phyloP scores from a whole-genome alignment of 1,140 invertebrate species.

The Neodiprion pinetum region DNA sequence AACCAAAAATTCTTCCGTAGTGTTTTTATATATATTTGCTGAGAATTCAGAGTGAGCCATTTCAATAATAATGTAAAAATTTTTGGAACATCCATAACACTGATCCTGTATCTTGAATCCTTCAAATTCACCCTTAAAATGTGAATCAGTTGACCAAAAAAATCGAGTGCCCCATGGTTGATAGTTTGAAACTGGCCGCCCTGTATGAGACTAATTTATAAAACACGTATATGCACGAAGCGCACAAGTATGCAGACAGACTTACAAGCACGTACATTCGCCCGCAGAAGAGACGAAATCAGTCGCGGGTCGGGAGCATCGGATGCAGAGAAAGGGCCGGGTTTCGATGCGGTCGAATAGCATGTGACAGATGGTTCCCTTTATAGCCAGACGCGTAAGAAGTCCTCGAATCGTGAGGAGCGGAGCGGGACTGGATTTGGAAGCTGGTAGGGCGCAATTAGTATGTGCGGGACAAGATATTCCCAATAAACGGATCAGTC shows the following conservation, averaged over 20 bases:
- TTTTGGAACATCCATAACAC: too few relatives aligned
- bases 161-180: too few relatives aligned
- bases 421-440: not conserved
- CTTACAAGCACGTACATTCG: not conserved
- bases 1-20: too few relatives aligned
- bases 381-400: conserved; percentile 20
- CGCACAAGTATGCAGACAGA: not conserved
- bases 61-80: too few relatives aligned
- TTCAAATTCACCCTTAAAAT: too few relatives aligned
- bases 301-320: not conserved
- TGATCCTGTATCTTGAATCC: too few relatives aligned
- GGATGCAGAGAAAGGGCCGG: not conserved
- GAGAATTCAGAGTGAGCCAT: too few relatives aligned
- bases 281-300: not conserved
- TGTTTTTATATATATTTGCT: too few relatives aligned
- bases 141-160: too few relatives aligned
- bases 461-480: conserved; percentile 20
- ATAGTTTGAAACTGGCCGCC: too few relatives aligned
- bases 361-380: conserved; percentile 22
- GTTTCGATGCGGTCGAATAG: not conserved
- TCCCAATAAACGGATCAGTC: not conserved
- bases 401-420: not conserved
- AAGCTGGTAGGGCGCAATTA: conserved; percentile 16
- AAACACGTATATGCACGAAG: not conserved
- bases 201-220: too few relatives aligned